Conservation (phyloP, 1,140 invertebrate species). For the Oncopodura yosiiana region DNA sequence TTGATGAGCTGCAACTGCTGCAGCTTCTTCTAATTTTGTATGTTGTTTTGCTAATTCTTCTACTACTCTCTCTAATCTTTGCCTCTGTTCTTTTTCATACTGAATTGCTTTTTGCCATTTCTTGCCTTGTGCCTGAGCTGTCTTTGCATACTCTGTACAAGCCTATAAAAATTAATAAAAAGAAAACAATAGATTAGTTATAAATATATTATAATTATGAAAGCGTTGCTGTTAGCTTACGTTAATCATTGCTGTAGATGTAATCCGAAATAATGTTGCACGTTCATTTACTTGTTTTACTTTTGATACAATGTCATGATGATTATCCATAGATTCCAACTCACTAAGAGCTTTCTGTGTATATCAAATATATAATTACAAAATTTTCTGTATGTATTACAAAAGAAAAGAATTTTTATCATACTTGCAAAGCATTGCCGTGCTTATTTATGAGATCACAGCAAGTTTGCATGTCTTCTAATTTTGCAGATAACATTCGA, state of each 20-base stretch:
- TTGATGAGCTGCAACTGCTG: conserved; percentile 36
- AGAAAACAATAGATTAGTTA: conserved; percentile 5
- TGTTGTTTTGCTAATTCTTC: conserved; percentile 95
- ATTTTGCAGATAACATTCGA: conserved; percentile 50
- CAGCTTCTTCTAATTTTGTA: conserved; percentile 78
- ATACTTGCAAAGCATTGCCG: conserved; percentile 64
- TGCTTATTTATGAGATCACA: conserved; percentile 82
- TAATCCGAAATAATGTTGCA: conserved; percentile 84
- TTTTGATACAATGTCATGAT: conserved; percentile 42
- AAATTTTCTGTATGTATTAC: background rate
- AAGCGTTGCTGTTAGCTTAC: conserved; percentile 49
- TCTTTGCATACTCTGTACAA: conserved; percentile 77
- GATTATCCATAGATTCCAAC: conserved; percentile 60
- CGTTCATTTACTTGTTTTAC: conserved; percentile 76
- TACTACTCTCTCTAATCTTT: conserved; percentile 90
- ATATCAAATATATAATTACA: background rate
- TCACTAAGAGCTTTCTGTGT: conserved; percentile 55
- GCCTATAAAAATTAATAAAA: conserved; percentile 48
- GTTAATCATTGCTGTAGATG: conserved; percentile 91
- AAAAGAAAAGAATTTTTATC: background rate
- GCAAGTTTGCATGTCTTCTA: conserved; percentile 83
- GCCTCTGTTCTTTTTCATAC: conserved; percentile 87
- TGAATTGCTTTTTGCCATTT: conserved; percentile 85
- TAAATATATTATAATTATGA: background rate
- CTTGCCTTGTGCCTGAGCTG: conserved; percentile 73